Conservation (phyloP, 2,113 vertebrate species). For the Ceyx cyanopectus region DNA sequence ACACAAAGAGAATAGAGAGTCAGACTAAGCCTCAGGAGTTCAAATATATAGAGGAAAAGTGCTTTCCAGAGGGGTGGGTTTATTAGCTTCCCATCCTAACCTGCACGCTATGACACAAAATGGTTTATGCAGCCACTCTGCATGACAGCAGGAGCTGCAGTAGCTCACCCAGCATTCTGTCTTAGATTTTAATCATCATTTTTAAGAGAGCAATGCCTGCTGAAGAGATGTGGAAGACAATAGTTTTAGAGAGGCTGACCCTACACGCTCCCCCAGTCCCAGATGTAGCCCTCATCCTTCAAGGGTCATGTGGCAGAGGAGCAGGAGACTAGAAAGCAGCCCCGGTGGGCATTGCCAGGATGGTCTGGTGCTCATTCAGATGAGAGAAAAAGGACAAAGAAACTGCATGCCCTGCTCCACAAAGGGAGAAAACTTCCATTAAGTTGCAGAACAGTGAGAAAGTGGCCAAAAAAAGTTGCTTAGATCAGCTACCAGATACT, state of each 20-base stretch:
- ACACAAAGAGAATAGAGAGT: constrained; percentile 46
- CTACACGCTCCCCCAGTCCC: neutral
- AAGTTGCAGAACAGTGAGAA: neutral
- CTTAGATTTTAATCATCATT: neutral
- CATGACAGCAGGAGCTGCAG: neutral
- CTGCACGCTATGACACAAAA: neutral
- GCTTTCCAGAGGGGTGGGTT: neutral
- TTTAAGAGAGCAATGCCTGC: neutral
- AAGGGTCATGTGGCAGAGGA: constrained; percentile 1
- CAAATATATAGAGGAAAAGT: constrained; percentile 10
- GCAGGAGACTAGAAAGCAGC: neutral
- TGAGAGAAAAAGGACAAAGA: neutral
- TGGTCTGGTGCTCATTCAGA: neutral
- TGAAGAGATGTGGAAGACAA: neutral
- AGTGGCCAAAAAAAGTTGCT: neutral
- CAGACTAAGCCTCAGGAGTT: constrained; percentile 25
- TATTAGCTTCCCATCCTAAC: constrained; percentile 39
- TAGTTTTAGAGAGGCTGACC: neutral
- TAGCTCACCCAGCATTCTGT: neutral
- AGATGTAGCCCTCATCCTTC: neutral
- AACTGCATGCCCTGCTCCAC: neutral
- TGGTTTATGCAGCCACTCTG: neutral
- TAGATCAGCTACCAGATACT: no score
- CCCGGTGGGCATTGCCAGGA: neutral
- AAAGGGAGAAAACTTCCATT: neutral